phyloP scores from a whole-genome alignment of 2,888 invertebrate genomes.

The Lithophane leautieri region DNA sequence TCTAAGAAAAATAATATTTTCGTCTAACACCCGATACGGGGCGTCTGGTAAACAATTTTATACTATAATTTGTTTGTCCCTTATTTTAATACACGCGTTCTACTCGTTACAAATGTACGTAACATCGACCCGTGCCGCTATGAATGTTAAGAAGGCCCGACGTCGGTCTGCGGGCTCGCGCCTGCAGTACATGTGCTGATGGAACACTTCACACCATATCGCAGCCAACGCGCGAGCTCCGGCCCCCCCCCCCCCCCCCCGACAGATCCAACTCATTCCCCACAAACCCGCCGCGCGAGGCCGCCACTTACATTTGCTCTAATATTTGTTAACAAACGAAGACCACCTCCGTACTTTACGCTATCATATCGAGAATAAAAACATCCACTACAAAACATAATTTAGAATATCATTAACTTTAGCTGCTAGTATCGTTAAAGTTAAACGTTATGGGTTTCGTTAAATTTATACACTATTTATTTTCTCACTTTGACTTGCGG shows the following conservation, averaged over 20 bases:
- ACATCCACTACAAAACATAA: conserved; percentile 87
- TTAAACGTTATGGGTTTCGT: conserved; percentile 71
- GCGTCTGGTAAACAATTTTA: conserved; percentile 89
- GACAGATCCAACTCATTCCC: neutral
- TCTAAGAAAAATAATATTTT: conserved; percentile 91
- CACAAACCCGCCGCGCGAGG: conserved; percentile 32
- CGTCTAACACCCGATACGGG: conserved; percentile 85
- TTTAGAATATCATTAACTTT: conserved; percentile 81
- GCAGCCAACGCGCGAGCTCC: conserved; percentile 18
- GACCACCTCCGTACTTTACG: conserved; percentile 68
- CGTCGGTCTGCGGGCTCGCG: conserved; percentile 48
- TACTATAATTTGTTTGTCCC: conserved; percentile 89
- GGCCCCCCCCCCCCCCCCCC: conserved; percentile 18
- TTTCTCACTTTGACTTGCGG: conserved; percentile 79
- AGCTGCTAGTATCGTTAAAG: conserved; percentile 67
- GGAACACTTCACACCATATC: conserved; percentile 5
- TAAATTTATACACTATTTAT: conserved; percentile 74
- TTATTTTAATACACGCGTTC: conserved; percentile 83
- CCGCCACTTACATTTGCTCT: conserved; percentile 62
- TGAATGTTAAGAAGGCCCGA: conserved; percentile 76
- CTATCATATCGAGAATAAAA: conserved; percentile 81
- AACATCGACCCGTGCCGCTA: conserved; percentile 71
- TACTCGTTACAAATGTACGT: conserved; percentile 79
- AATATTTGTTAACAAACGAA: conserved; percentile 67
- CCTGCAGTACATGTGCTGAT: neutral